Evolutionary conservation across 2,113 vertebrate species (phyloP).

Genomic region (Ciconia boyciana): DNA sequence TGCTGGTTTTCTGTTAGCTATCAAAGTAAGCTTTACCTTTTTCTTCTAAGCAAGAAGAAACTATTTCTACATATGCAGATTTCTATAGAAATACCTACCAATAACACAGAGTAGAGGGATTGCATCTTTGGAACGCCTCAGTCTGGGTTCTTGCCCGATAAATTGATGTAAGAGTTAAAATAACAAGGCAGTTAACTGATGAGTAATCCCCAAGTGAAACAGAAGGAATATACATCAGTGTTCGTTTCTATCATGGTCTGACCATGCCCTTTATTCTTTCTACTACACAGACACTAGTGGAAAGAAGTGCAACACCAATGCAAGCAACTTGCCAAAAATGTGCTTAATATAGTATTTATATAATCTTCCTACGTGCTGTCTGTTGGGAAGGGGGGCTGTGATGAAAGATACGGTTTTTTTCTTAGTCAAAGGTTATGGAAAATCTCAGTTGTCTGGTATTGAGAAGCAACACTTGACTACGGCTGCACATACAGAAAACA

Average conservation of each 20-base stretch:
- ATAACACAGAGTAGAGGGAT: not conserved
- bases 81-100: not conserved
- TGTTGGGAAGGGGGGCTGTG: not conserved
- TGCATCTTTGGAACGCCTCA: not conserved
- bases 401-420: not conserved
- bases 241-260: not conserved
- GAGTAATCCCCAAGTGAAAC: not conserved
- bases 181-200: not conserved
- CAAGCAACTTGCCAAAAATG: not conserved
- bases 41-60: not conserved
- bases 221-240: not conserved
- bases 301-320: not conserved
- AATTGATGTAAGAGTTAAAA: not conserved
- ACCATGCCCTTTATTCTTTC: not conserved
- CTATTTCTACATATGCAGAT: not conserved
- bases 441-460: constrained; percentile 1
- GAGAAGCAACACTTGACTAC: constrained; percentile 14
- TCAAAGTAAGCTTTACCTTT: not conserved
- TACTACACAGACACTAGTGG: not conserved
- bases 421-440: constrained; percentile 27
- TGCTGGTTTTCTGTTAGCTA: not conserved
- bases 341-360: constrained; percentile 12
- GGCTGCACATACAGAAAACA: not conserved
- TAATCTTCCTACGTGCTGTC: not conserved
- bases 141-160: not conserved